phyloP scores from a whole-genome alignment of 2,797 vertebrate species.

The Chiroxiphia lanceolata region DNA sequence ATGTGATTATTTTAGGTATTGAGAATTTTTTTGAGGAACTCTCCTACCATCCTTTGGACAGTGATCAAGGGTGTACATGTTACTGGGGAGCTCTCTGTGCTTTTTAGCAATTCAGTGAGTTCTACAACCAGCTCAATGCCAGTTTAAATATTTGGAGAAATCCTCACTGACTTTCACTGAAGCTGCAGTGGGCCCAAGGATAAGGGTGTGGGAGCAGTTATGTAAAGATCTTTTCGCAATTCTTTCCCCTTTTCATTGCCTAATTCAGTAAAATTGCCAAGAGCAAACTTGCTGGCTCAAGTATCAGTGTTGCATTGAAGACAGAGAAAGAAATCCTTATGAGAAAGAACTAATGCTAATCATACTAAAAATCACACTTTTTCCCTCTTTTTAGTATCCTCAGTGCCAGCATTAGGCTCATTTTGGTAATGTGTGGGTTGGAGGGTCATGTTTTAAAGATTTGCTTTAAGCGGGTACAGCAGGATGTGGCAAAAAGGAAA shows the following conservation, averaged over 20 bases:
- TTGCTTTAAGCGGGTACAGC: not conserved
- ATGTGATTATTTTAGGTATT: not conserved
- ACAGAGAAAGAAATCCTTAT: not conserved
- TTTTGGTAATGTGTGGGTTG: not conserved
- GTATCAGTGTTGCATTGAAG: not conserved
- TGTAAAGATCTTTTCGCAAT: not conserved
- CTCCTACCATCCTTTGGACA: not conserved
- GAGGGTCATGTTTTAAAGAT: not conserved
- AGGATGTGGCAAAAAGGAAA: not conserved
- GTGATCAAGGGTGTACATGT: not conserved
- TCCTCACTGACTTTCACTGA: not conserved
- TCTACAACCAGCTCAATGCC: not conserved
- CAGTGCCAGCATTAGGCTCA: not conserved
- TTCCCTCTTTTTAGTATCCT: not conserved
- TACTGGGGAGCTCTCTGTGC: not conserved
- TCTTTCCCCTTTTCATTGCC: not conserved
- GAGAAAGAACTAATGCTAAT: not conserved
- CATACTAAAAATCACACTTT: not conserved
- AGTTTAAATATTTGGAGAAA: not conserved
- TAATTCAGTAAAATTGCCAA: not conserved
- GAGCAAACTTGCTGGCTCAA: not conserved
- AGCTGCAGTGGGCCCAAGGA: not conserved
- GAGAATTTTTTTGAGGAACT: not conserved
- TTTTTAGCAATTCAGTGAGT: not conserved
- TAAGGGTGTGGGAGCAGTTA: not conserved